Base-by-base conservation (phyloP, 1,140 invertebrate species). In the Listronotus oregonensis region DNA sequence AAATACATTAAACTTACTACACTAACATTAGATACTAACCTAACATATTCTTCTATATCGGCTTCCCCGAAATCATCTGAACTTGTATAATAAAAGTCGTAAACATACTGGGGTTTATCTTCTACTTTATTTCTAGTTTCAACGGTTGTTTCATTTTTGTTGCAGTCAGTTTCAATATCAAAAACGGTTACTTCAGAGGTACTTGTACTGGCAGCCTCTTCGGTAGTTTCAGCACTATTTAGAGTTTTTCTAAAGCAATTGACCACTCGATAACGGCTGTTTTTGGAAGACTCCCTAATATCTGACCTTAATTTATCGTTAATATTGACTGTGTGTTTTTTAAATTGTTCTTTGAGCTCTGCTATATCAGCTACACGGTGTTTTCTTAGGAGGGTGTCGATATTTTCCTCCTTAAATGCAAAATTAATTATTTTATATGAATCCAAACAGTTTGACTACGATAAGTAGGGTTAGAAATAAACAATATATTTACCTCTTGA, bases 51-150 rank as follows among this genome's bases (percentile, higher is more conserved):
- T 73, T 83, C 80, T 50, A 84, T 71, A 76, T 83, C 80, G 6
- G 77, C 76, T 40, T 84, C 79, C 70, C 82, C 79, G 76, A 85
- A 82, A 65, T 83, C 81, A 72, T 82, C 76, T 55, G 81, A 81
- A 47, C 77, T 77, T 31, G 81, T 76, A 12, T 81, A 82, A 66
- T 85, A 85, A 34, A 85, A 72, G 74, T 85, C 84, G 73, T 84
- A 85, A 17, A 81, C 82, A 76, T 82, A 85, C 44, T 82, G 68
- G 9, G 76, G 67, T 62, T 78, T 70, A 1, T 37, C 12, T 18
- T 72, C 66, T 62, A 78, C 71, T 15, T 42, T 57, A 10, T 52
- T 47, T 37, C 44, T 18, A 9, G 64, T 58, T 8, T 14, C 31
- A 15, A 12, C 43, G 4, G 40, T 46, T 27, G 21, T 10, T 5